Conservation (phyloP, 2,113 vertebrate genomes). For the Condylura cristata region DNA sequence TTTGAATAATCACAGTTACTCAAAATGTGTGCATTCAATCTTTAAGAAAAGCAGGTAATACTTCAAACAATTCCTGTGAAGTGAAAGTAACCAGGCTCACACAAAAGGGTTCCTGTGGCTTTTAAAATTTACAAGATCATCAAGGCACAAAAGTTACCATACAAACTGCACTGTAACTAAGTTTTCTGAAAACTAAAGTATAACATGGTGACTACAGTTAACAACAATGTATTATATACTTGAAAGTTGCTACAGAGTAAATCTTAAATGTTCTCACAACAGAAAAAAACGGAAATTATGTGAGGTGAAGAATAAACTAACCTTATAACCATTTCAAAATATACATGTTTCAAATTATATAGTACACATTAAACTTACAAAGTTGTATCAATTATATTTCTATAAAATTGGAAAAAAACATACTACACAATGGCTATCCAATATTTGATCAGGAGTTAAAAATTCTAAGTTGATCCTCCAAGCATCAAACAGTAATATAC, state of each 20-base stretch:
- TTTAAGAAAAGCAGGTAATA: slow-evolving; percentile 35
- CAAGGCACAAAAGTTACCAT: slow-evolving; percentile 27
- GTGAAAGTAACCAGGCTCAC: slow-evolving; percentile 26
- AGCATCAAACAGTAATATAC: slow-evolving; percentile 26
- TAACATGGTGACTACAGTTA: slow-evolving; percentile 8
- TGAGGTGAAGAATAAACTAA: background rate
- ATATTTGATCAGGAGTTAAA: slow-evolving; percentile 14
- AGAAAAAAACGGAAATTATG: background rate
- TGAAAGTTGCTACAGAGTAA: background rate
- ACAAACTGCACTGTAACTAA: background rate
- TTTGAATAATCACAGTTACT: slow-evolving; percentile 16
- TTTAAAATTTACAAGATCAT: slow-evolving; percentile 18
- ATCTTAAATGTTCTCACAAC: slow-evolving; percentile 7
- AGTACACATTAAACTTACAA: slow-evolving; percentile 12
- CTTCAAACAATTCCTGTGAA: slow-evolving; percentile 2
- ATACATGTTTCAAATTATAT: background rate
- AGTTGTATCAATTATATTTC: background rate
- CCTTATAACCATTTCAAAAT: background rate
- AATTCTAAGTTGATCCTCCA: slow-evolving; percentile 15
- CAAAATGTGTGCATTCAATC: slow-evolving; percentile 20
- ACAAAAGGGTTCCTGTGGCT: slow-evolving; percentile 8
- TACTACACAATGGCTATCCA: background rate
- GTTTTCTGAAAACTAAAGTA: slow-evolving; percentile 3
- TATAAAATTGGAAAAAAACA: slow-evolving; percentile 2
- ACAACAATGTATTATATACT: background rate